Evolutionary conservation across 2,797 vertebrate species (phyloP).

Genomic region (Acrocephalus scirpaceus): DNA sequence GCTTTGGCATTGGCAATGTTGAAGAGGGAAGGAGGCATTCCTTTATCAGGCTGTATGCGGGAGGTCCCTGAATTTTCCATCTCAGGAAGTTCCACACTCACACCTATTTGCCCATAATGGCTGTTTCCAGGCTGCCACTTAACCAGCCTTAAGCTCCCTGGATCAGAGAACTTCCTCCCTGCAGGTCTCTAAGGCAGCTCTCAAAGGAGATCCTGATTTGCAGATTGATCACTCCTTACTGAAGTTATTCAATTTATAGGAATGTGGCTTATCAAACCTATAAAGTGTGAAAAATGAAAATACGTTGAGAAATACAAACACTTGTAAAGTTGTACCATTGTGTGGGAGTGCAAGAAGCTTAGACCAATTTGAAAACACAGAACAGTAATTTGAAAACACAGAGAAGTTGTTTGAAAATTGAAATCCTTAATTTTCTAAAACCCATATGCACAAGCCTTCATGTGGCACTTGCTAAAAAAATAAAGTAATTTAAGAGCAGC

Average conservation of each 20-base stretch:
- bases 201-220: background rate
- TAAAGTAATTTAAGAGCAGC: background rate
- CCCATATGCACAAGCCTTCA: slow-evolving; percentile 32
- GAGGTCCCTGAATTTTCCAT: background rate
- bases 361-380: background rate
- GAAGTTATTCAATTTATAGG: background rate
- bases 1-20: background rate
- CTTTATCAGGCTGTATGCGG: background rate
- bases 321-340: background rate
- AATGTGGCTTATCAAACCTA: background rate
- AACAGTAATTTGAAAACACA: background rate
- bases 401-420: slow-evolving; percentile 6
- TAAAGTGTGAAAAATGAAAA: background rate
- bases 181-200: background rate
- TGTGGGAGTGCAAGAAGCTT: background rate
- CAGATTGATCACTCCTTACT: background rate
- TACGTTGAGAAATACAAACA: background rate
- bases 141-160: background rate
- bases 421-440: slow-evolving; percentile 22
- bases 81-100: background rate
- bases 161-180: background rate
- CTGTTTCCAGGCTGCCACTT: background rate
- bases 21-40: background rate
- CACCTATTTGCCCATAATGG: background rate
- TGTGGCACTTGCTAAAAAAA: slow-evolving; percentile 26